Percentiles rank a stretch among this genome's conserved stretches.
Evolutionary conservation across 2,113 vertebrate genomes (phyloP).

Genomic region (Labrus mixtus): DNA sequence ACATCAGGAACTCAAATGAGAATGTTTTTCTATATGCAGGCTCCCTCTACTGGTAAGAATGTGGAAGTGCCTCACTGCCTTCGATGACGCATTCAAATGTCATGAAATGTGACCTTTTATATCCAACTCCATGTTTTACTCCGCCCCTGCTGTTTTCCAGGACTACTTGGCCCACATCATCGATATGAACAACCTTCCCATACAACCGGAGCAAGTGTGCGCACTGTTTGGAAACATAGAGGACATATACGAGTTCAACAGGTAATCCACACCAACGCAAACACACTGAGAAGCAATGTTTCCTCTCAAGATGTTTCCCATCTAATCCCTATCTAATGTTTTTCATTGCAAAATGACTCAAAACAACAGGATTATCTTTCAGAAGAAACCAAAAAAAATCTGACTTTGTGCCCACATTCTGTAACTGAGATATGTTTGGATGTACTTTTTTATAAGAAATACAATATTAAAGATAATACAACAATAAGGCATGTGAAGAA

Average conservation of each 20-base stretch:
- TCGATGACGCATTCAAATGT: background rate
- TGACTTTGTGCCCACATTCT: background rate
- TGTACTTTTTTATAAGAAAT: background rate
- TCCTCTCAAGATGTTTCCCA: background rate
- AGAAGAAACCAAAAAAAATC: background rate
- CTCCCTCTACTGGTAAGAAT: constrained; percentile 63
- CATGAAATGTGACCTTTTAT: background rate
- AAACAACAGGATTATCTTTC: background rate
- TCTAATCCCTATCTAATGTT: background rate
- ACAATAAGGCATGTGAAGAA: constrained; percentile 7
- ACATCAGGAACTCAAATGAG: background rate
- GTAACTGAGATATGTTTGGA: background rate
- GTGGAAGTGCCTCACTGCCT: constrained; percentile 2
- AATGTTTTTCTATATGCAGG: constrained; percentile 7
- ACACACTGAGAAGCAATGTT: background rate
- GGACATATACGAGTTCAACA: constrained; percentile 96
- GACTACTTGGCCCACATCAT: constrained; percentile 97
- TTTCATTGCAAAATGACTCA: no score
- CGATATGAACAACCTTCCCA: constrained; percentile 87
- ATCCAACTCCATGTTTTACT: background rate
- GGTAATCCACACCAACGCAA: constrained; percentile 77
- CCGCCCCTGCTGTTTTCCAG: constrained; percentile 72
- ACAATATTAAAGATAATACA: background rate
- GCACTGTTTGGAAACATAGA: constrained; percentile 97
- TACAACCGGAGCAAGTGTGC: constrained; percentile 93